These are phyloP conservation scores for Spilosoma lubricipeda DNA, from an alignment of 2,888 invertebrate genomes.

Conservation along the genomic window DNA sequence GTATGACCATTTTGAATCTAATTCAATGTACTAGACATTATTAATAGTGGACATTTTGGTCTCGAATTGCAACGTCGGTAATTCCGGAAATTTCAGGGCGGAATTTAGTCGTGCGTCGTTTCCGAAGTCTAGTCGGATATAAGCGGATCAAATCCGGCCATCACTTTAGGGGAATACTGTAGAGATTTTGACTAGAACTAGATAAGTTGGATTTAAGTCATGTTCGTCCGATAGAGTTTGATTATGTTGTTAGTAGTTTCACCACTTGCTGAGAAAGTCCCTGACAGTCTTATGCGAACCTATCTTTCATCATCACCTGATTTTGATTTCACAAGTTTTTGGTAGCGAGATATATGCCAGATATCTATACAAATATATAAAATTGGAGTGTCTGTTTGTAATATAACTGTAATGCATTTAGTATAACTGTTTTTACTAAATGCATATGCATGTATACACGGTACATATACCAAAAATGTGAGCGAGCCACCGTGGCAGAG, in stretches of 20 bases:
- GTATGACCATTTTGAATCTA: conserved; percentile 27
- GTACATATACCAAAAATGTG: too few species aligned
- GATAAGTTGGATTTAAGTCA: conserved; percentile 6
- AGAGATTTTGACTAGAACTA: conserved; percentile 31
- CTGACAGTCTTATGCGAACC: too few species aligned
- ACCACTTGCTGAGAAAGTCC: too few species aligned
- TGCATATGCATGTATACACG: too few species aligned
- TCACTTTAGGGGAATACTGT: conserved; percentile 44
- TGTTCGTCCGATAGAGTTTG: neutral
- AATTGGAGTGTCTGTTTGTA: too few species aligned
- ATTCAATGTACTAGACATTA: conserved; percentile 32
- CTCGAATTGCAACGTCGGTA: conserved; percentile 44
- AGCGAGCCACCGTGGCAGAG: too few species aligned
- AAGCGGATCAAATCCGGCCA: conserved; percentile 63
- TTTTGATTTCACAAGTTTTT: too few species aligned
- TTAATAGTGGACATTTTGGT: conserved; percentile 48
- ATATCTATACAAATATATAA: too few species aligned
- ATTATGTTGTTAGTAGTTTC: neutral
- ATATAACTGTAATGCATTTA: too few species aligned
- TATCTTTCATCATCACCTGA: too few species aligned
- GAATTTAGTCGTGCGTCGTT: conserved; percentile 45
- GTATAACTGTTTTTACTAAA: too few species aligned
- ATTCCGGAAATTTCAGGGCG: conserved; percentile 57
- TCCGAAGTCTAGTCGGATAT: conserved; percentile 61
- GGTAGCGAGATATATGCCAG: too few species aligned